These are phyloP conservation scores for Sitta carolinensis DNA, from an alignment of 2,797 vertebrate species.

Conservation along the genomic window DNA sequence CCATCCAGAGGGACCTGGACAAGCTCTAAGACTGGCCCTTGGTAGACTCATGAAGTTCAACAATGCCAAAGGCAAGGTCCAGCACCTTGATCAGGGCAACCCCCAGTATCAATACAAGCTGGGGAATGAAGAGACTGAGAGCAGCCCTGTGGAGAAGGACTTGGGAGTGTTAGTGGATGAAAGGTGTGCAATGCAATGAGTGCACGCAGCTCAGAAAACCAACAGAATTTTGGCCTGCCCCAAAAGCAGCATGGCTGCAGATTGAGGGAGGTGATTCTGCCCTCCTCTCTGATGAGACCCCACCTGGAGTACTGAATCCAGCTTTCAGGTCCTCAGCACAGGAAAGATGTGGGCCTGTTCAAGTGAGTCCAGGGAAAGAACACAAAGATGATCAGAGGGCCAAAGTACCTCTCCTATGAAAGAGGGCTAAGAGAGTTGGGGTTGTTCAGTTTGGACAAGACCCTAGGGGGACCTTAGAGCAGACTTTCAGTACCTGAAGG, in stretches of 20 bases:
- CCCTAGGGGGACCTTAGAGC: neutral
- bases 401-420: neutral
- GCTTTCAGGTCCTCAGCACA: neutral
- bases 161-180: neutral
- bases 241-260: neutral
- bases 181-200: neutral
- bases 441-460: neutral
- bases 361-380: neutral
- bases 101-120: neutral
- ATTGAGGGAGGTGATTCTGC: neutral
- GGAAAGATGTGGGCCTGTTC: accelerated
- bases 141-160: neutral
- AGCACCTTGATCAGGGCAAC: neutral
- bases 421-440: neutral
- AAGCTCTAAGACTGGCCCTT: neutral
- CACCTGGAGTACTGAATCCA: neutral
- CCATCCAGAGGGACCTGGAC: neutral
- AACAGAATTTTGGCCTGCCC: neutral
- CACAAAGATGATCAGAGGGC: neutral
- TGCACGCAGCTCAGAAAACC: neutral
- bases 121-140: neutral
- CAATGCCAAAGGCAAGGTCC: neutral
- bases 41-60: neutral
- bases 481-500: neutral
- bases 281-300: neutral